Percentiles rank a stretch among this genome's conserved stretches.
Evolutionary conservation across 2,888 invertebrate species (phyloP).

Genomic region (Tetranychus truncatus): DNA sequence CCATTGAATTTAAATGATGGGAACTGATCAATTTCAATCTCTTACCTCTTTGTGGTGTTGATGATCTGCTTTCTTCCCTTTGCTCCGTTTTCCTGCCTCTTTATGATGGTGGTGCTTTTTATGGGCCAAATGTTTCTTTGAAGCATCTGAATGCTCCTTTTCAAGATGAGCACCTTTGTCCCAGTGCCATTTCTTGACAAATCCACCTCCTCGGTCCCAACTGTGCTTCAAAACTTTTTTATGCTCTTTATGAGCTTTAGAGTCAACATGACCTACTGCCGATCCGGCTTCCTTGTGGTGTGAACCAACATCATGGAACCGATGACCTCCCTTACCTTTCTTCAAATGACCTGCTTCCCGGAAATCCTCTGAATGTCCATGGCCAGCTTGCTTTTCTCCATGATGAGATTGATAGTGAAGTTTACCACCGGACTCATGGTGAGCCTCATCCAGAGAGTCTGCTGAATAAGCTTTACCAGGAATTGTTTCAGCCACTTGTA

Average conservation of each 20-base stretch:
- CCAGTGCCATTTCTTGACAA: slow-evolving; percentile 8
- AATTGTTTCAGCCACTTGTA: not conserved
- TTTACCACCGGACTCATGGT: not conserved
- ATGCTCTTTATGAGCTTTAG: not conserved
- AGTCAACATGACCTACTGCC: not conserved
- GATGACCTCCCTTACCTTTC: slow-evolving; percentile 4
- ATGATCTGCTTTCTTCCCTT: not conserved
- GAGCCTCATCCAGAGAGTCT: not conserved
- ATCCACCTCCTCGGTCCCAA: slow-evolving; percentile 7
- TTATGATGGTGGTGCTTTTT: not conserved
- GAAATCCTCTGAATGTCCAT: not conserved
- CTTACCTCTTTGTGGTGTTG: slow-evolving; percentile 9
- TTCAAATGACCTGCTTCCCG: not conserved
- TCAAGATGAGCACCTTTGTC: slow-evolving; percentile 9
- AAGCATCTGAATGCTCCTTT: not conserved
- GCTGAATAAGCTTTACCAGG: not conserved
- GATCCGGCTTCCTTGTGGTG: slow-evolving; percentile 1
- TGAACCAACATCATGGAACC: not conserved
- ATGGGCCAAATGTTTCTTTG: not conserved
- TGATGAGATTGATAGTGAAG: not conserved
- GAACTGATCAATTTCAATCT: not conserved
- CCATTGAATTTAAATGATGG: not conserved
- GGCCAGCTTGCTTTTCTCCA: not conserved
- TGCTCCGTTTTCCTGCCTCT: not conserved
- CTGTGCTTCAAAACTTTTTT: slow-evolving; percentile 3